Conservation (phyloP, 2,797 vertebrate genomes). For the Huso huso region DNA sequence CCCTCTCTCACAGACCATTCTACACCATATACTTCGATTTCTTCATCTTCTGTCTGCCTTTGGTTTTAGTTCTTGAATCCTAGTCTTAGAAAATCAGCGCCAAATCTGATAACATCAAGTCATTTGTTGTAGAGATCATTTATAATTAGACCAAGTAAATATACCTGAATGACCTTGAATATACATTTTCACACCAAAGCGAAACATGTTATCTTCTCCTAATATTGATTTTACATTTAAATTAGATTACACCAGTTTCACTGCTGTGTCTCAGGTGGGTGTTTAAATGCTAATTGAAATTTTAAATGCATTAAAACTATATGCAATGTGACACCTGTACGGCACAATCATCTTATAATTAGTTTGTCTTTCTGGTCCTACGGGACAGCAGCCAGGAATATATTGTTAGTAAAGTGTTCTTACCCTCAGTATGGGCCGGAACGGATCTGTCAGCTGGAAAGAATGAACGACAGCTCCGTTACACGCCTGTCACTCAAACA, state of each 20-base stretch:
- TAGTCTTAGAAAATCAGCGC: too few species aligned
- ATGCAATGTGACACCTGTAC: slow-evolving; percentile 33
- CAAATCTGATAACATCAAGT: too few species aligned
- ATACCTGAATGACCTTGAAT: too few species aligned
- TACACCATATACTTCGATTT: too few species aligned
- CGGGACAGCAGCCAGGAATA: slow-evolving; percentile 35
- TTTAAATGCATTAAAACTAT: slow-evolving; percentile 29
- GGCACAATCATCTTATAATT: slow-evolving; percentile 27
- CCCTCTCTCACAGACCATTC: too few species aligned
- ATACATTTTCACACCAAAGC: neutral
- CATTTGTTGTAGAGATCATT: too few species aligned
- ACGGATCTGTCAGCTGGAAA: slow-evolving; percentile 90
- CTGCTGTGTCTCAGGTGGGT: too few species aligned
- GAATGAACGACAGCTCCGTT: slow-evolving; percentile 68
- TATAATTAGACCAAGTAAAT: too few species aligned
- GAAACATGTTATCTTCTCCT: neutral
- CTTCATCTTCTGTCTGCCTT: too few species aligned
- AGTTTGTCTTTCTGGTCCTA: slow-evolving; percentile 34
- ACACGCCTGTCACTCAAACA: slow-evolving; percentile 73
- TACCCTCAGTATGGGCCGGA: slow-evolving; percentile 96
- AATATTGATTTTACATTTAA: neutral
- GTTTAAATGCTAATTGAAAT: neutral
- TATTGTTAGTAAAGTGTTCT: slow-evolving; percentile 53
- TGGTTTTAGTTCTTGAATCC: too few species aligned
- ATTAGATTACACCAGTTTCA: neutral